These are phyloP conservation scores for Ariopsis seemanni DNA, from an alignment of 2,113 vertebrate genomes.

Conservation along the genomic window DNA sequence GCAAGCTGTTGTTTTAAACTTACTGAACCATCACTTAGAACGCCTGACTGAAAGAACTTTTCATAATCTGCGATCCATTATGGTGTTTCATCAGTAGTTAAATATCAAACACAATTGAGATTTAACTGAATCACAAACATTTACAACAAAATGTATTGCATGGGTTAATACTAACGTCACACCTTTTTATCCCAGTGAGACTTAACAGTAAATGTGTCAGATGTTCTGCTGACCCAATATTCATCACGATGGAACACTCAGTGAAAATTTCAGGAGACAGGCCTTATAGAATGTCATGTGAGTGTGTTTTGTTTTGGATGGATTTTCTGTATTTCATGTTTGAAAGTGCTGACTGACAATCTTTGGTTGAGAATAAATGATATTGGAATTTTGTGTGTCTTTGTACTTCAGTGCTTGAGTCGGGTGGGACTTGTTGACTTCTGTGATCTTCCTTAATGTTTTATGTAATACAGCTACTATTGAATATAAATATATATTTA, in stretches of 20 bases:
- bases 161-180: neutral
- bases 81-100: neutral
- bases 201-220: constrained; percentile 21
- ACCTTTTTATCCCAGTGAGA: neutral
- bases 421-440: constrained; percentile 56
- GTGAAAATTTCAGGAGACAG: constrained; percentile 59
- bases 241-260: constrained; percentile 50
- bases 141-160: neutral
- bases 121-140: neutral
- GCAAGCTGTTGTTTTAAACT: constrained; percentile 18
- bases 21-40: constrained; percentile 29
- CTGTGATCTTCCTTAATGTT: constrained; percentile 66
- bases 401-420: constrained; percentile 60
- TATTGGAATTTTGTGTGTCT: constrained; percentile 57
- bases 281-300: constrained; percentile 52
- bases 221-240: constrained; percentile 44
- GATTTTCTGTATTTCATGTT: constrained; percentile 56
- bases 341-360: constrained; percentile 74
- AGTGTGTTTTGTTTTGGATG: constrained; percentile 46
- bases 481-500: constrained; percentile 73
- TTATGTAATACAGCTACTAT: constrained; percentile 73
- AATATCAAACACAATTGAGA: neutral
- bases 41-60: constrained; percentile 26
- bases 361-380: constrained; percentile 63
- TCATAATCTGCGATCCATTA: neutral